Percentiles rank a stretch among this genome's conserved stretches.
Conservation (phyloP, 2,113 vertebrate genomes). For the Hippocampus comes region DNA sequence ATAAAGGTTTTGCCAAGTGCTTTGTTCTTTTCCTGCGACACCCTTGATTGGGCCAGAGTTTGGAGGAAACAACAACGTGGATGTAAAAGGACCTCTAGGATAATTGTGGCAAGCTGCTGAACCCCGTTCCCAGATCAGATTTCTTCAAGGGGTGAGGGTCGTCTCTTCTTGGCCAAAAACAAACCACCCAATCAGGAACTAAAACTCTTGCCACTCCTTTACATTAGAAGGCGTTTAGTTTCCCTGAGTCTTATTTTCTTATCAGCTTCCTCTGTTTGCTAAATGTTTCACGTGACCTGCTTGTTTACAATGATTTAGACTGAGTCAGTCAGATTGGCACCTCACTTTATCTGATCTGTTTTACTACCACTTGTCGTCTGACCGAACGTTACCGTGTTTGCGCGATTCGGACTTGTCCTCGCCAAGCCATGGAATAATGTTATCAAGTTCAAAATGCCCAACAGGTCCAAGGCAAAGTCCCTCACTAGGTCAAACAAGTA, state of each 20-base stretch:
- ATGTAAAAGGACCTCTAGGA: slow-evolving; percentile 48
- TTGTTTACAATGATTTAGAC: neutral
- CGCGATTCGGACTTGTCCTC: neutral
- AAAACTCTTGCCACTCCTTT: slow-evolving; percentile 28
- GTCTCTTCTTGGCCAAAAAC: slow-evolving; percentile 55
- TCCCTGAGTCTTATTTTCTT: slow-evolving; percentile 46
- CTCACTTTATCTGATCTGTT: slow-evolving; percentile 20
- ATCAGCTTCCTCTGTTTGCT: slow-evolving; percentile 51
- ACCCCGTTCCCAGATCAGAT: slow-evolving; percentile 44
- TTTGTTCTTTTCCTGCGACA: slow-evolving; percentile 55
- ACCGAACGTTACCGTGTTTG: slow-evolving; percentile 14
- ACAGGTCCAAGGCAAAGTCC: slow-evolving; percentile 16
- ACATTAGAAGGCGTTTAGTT: slow-evolving; percentile 29
- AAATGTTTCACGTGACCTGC: slow-evolving; percentile 46
- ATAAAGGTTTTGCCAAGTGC: slow-evolving; percentile 56
- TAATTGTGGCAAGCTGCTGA: slow-evolving; percentile 63
- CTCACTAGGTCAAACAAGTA: slow-evolving; percentile 1
- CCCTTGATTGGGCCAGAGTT: slow-evolving; percentile 37
- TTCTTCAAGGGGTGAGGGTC: slow-evolving; percentile 44
- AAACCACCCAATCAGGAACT: slow-evolving; percentile 42
- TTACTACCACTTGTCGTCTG: slow-evolving; percentile 14
- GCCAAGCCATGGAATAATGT: slow-evolving; percentile 10
- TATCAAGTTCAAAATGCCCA: slow-evolving; percentile 9
- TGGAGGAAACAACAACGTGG: slow-evolving; percentile 25
- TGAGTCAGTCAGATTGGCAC: neutral